Evolutionary conservation across 2,113 vertebrate genomes (phyloP), one percentile per base, ranked within the genome.

Genomic region (Manacus vitellinus): DNA sequence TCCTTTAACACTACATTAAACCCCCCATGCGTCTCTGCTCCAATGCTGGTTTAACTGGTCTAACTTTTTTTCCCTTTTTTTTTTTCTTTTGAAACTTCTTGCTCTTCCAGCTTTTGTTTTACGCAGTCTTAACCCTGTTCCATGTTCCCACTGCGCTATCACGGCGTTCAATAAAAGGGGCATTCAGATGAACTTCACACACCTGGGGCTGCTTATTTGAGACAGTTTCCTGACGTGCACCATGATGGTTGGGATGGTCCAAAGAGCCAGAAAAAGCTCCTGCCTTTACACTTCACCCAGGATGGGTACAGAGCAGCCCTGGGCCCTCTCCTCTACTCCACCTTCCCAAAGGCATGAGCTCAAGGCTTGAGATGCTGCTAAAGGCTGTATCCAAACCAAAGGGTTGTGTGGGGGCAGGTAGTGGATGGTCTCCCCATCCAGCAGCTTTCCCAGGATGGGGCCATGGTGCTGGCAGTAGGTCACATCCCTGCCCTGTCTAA

Each of bases 31-130:
- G 10, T 82, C 70, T 96, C 88, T 9, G 61, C 93, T 95, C 86
- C 22, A 16, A 80, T 68, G 91, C 81, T 79, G 37, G 74, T 88
- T 77, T 80, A 93, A 93, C 82, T 90, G 95, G 88, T 86, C 94
- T 92, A 92, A 97, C 77, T 35, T 66, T 89, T 73, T 66, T 66
- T 3, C 14, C 20, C 19, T 66, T 52, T 86, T 85, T 89, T 84
- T 56, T 61, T 18, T 55, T 77, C 43, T 92, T 58, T 93, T 59
- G 12, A 68, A 95, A 94, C 65, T 96, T 94, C 76, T 77, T 95
- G 95, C 97, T 97, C 89, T 96, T 96, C 88, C 94, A 80, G 97
- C 96, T 96, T 95, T 97, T 95, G 95, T 97, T 97, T 95, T 89
- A 92, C 37, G 80, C 95, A 92, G 92, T 96, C 96, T 97, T 97